A percentile compares a stretch with the other conserved stretches of the same genome.
phyloP scores from a whole-genome alignment of 2,797 vertebrate genomes.

The Sebastes miniatus region DNA sequence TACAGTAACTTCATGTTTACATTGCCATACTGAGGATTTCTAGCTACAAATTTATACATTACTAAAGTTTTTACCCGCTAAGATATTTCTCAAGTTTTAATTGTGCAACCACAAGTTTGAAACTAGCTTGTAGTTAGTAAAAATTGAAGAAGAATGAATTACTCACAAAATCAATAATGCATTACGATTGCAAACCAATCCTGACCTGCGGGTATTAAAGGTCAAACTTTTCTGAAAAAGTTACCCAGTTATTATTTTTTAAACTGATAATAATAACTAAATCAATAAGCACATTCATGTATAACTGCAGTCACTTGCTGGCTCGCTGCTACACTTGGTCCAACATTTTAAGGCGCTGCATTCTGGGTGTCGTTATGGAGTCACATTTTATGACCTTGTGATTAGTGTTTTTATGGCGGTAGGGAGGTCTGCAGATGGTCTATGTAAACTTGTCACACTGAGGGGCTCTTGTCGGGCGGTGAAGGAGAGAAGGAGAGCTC shows the following conservation, averaged over 20 bases:
- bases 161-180: not conserved
- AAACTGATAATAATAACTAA: slow-evolving; percentile 41
- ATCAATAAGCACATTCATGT: slow-evolving; percentile 72
- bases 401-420: slow-evolving; percentile 78
- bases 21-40: not conserved
- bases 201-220: not conserved
- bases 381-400: slow-evolving; percentile 78
- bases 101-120: not conserved
- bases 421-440: slow-evolving; percentile 79
- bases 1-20: not conserved
- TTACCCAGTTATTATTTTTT: not conserved
- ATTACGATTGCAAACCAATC: not conserved
- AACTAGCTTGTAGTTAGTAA: not conserved
- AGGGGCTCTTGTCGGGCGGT: slow-evolving; percentile 70
- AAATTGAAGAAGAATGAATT: not conserved
- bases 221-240: not conserved
- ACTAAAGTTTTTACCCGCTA: not conserved
- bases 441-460: slow-evolving; percentile 79
- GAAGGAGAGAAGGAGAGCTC: slow-evolving; percentile 67
- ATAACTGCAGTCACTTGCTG: slow-evolving; percentile 26
- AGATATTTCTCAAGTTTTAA: not conserved
- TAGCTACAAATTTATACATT: not conserved
- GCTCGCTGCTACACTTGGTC: not conserved
- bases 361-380: slow-evolving; percentile 75
- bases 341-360: slow-evolving; percentile 52